Conservation (phyloP, 2,797 vertebrate genomes). For the Rhabdomys pumilio region DNA sequence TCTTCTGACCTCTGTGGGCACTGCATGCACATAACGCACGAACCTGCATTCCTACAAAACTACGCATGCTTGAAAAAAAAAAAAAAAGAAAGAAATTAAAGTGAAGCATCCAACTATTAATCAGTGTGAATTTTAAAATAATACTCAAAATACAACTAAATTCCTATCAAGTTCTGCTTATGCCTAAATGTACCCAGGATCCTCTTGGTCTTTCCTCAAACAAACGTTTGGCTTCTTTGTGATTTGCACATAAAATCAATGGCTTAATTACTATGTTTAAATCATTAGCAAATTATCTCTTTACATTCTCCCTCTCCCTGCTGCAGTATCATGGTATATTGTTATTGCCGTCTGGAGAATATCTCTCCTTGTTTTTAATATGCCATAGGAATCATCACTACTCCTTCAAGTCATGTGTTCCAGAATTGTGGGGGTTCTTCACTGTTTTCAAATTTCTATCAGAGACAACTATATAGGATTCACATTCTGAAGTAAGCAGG, state of each 20-base stretch:
- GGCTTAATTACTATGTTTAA: not conserved
- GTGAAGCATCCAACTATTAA: constrained; percentile 14
- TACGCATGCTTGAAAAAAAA: not conserved
- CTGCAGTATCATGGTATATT: not conserved
- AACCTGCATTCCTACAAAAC: not conserved
- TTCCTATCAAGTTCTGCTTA: not conserved
- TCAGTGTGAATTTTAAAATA: constrained; percentile 38
- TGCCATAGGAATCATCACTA: not conserved
- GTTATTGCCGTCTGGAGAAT: not conserved
- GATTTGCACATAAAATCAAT: not conserved
- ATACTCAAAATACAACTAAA: not conserved
- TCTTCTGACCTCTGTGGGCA: not conserved
- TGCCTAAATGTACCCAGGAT: not conserved
- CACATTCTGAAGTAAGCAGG: constrained; percentile 59
- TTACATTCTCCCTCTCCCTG: not conserved
- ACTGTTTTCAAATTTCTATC: constrained; percentile 36
- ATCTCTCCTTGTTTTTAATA: not conserved
- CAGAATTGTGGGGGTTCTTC: constrained; percentile 28
- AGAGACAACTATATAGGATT: constrained; percentile 7
- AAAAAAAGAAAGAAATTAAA: not conserved
- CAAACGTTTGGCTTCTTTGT: not conserved
- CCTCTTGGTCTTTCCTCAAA: constrained; percentile 4
- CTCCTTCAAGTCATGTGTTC: constrained; percentile 7
- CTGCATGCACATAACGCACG: too few species aligned
- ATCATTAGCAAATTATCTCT: not conserved